Percentiles rank a stretch among this genome's conserved stretches.
These are phyloP conservation scores for Mantis religiosa DNA, from an alignment of 2,888 invertebrate species.

Conservation along the genomic window DNA sequence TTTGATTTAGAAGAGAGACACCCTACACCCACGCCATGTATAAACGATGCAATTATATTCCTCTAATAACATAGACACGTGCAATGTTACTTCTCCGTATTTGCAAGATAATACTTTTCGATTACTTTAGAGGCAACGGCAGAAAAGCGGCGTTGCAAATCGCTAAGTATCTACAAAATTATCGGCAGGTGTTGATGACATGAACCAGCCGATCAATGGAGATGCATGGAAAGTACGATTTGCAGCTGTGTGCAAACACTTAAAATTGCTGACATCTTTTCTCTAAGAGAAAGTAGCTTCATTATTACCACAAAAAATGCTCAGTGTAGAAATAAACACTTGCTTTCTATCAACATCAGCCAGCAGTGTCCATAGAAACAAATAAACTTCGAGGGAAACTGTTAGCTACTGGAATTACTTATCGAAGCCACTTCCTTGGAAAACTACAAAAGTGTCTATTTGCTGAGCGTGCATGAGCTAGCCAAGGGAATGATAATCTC, in stretches of 20 bases:
- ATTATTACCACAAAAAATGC: background rate
- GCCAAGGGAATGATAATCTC: no score
- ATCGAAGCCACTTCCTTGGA: no score
- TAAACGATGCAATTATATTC: no score
- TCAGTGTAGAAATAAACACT: background rate
- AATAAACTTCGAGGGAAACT: no score
- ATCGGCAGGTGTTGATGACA: background rate
- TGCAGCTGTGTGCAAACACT: background rate
- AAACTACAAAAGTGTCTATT: no score
- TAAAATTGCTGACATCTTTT: background rate
- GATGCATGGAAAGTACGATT: background rate
- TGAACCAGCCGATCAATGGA: background rate
- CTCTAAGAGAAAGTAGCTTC: background rate
- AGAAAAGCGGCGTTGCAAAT: background rate
- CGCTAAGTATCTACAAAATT: background rate
- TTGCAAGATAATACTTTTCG: no score
- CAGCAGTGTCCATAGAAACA: background rate
- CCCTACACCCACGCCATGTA: no score
- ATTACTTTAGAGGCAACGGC: background rate
- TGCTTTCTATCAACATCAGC: background rate
- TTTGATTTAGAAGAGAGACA: no score
- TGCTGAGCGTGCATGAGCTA: no score
- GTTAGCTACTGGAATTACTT: no score
- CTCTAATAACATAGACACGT: no score
- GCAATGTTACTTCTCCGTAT: no score